These are phyloP conservation scores for Drosophila engyochracea DNA, from an alignment of 2,888 invertebrate genomes.

Conservation along the genomic window DNA sequence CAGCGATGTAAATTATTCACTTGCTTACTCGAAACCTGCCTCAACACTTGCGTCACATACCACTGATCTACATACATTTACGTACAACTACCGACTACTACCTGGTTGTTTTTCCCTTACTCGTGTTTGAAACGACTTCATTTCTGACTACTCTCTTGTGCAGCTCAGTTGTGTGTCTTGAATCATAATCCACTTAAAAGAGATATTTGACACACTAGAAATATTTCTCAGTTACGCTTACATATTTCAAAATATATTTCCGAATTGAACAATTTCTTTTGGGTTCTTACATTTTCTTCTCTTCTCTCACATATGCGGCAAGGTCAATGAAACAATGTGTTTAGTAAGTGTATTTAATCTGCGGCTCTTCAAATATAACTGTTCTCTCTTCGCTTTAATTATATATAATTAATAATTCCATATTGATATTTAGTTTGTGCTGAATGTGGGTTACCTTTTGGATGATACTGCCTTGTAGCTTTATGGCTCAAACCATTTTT, in stretches of 20 bases:
- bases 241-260: background rate
- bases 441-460: conserved; percentile 28
- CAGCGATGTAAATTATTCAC: background rate
- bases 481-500: conserved; percentile 65
- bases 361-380: background rate
- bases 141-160: background rate
- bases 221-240: background rate
- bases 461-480: conserved; percentile 24
- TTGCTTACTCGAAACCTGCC: conserved; percentile 48
- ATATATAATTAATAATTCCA: background rate
- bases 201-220: background rate
- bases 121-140: background rate
- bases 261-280: background rate
- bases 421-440: background rate
- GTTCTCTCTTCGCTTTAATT: background rate
- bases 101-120: conserved; percentile 3
- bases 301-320: background rate
- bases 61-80: conserved; percentile 12
- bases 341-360: background rate
- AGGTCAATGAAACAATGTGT: background rate
- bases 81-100: background rate
- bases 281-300: background rate
- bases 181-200: conserved; percentile 6
- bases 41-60: conserved; percentile 42
- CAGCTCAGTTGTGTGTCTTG: conserved; percentile 14